These are phyloP conservation scores for Cordylochernes scorpioides DNA, from an alignment of 2,888 invertebrate species.

Conservation along the genomic window DNA sequence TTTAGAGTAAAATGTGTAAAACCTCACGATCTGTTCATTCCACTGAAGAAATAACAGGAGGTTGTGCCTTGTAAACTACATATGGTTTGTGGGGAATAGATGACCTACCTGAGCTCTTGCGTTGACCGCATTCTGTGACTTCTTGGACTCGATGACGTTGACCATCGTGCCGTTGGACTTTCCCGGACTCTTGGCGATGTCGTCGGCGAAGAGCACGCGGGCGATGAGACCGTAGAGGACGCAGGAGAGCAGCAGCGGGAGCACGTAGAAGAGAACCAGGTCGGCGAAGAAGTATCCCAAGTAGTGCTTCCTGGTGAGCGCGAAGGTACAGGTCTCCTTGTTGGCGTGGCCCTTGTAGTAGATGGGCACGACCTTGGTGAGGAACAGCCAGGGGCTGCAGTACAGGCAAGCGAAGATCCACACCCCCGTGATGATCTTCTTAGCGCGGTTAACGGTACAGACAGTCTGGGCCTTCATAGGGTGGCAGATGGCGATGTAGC, in stretches of 20 bases:
- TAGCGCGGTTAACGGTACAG: conserved; percentile 32
- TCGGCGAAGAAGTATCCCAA: conserved; percentile 31
- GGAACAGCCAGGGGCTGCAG: conserved; percentile 32
- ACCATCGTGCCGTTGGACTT: conserved; percentile 2
- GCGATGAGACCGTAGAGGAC: conserved; percentile 32
- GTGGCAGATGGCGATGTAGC: conserved; percentile 36
- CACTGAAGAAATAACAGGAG: no score
- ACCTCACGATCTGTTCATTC: no score
- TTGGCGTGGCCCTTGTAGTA: conserved; percentile 18
- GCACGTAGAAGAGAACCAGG: conserved; percentile 31
- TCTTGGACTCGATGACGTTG: conserved; percentile 3
- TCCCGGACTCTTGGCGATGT: conserved; percentile 9
- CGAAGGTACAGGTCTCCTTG: conserved; percentile 26
- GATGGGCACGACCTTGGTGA: conserved; percentile 25
- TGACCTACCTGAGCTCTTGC: conserved; percentile 19
- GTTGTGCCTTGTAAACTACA: no score
- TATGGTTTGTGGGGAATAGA: no score
- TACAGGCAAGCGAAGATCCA: conserved; percentile 32
- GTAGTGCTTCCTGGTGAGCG: conserved; percentile 23
- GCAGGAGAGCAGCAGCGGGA: conserved; percentile 30
- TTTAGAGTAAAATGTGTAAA: no score
- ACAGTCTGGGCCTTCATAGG: conserved; percentile 31
- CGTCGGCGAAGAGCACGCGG: conserved; percentile 21
- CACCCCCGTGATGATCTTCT: conserved; percentile 29
- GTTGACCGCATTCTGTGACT: conserved; percentile 12